These are phyloP conservation scores for Liodrosophila aerea DNA, from an alignment of 2,888 invertebrate species.

Conservation along the genomic window DNA sequence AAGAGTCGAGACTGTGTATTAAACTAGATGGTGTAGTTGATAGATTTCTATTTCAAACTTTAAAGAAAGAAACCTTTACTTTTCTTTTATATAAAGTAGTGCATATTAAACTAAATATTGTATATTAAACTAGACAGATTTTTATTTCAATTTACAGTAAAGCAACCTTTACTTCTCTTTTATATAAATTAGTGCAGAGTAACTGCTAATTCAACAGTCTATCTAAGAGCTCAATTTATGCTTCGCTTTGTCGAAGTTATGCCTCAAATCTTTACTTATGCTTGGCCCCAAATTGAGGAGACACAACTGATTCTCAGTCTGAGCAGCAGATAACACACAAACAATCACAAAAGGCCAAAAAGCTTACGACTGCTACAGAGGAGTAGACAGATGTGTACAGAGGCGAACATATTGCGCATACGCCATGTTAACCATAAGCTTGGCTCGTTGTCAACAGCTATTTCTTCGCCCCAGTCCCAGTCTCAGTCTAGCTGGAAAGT, in stretches of 20 bases:
- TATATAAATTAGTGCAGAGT: no score
- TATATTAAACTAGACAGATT: no score
- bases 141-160: no score
- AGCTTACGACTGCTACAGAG: constrained; percentile 30
- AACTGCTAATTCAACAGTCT: no score
- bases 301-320: constrained; percentile 27
- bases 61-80: no score
- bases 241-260: constrained; percentile 31
- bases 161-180: no score
- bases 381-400: constrained; percentile 26
- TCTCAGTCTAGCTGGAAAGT: constrained; percentile 47
- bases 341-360: constrained; percentile 31
- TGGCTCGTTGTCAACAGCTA: constrained; percentile 74
- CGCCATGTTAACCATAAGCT: constrained; percentile 77
- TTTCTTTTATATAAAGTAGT: no score
- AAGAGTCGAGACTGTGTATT: no score
- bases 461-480: constrained; percentile 48
- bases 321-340: constrained; percentile 24
- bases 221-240: no score
- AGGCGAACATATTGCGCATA: constrained; percentile 75
- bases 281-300: neutral
- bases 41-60: no score
- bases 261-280: constrained; percentile 73
- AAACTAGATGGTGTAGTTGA: no score
- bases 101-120: no score